Percentiles rank a stretch among this genome's conserved stretches.
phyloP scores from a whole-genome alignment of 2,113 vertebrate species.

The Pagrus major region DNA sequence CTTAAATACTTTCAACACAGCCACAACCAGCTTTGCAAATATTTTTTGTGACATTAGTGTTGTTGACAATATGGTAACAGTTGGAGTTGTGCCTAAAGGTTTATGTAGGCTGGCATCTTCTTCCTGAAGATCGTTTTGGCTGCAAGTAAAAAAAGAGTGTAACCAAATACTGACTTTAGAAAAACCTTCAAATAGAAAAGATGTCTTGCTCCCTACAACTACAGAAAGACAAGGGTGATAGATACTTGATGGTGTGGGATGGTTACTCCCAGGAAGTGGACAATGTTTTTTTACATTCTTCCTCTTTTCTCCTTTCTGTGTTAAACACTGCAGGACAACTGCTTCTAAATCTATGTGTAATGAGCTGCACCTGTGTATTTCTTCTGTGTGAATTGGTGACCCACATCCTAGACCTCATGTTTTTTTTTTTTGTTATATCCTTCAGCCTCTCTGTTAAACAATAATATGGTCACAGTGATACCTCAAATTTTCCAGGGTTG shows the following conservation, averaged over 20 bases:
- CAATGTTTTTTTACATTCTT: background rate
- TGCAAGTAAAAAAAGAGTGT: background rate
- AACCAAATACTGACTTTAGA: too few relatives aligned
- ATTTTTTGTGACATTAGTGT: background rate
- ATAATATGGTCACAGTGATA: conserved; percentile 48
- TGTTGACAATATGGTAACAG: background rate
- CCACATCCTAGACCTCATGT: background rate
- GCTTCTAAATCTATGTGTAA: background rate
- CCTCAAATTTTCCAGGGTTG: conserved; percentile 91
- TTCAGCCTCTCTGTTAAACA: background rate
- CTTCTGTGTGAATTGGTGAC: background rate
- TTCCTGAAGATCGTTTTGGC: background rate
- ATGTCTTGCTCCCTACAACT: background rate
- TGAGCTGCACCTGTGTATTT: background rate
- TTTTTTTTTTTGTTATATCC: too few relatives aligned
- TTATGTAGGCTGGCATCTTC: background rate
- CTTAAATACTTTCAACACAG: background rate
- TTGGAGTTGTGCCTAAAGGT: background rate
- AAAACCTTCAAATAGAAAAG: too few relatives aligned
- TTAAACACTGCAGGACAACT: background rate
- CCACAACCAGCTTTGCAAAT: background rate
- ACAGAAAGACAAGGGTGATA: background rate
- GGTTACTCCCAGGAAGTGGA: background rate
- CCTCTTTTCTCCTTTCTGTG: background rate
- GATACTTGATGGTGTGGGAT: background rate